Evolutionary conservation across 2,888 invertebrate species (phyloP).

Genomic region (Argyresthia goedartella): DNA sequence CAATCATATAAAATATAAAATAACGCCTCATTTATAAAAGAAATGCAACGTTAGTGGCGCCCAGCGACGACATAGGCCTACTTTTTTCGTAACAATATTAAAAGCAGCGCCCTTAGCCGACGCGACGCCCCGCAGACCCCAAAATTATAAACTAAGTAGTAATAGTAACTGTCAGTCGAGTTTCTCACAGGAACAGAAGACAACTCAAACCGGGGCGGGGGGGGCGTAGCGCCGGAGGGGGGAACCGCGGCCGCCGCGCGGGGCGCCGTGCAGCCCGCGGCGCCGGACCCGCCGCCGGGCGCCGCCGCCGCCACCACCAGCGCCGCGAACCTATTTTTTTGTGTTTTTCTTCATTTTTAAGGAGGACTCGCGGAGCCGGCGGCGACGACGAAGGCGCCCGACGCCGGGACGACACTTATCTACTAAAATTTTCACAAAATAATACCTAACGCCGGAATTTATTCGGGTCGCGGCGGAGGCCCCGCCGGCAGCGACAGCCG

Average conservation of each 20-base stretch:
- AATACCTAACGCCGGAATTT: constrained; percentile 69
- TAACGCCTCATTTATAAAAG: constrained; percentile 43
- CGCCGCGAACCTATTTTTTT: constrained; percentile 40
- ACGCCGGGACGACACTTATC: constrained; percentile 43
- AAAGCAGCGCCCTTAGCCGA: not conserved
- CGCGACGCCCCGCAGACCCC: not conserved
- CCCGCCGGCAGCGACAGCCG: constrained; percentile 52
- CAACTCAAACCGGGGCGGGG: not conserved
- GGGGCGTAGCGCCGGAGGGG: constrained; percentile 1
- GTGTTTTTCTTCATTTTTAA: constrained; percentile 46
- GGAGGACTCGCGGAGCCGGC: constrained; percentile 19
- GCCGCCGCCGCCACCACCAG: constrained; percentile 16
- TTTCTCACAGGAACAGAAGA: not conserved
- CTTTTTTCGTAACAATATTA: constrained; percentile 5
- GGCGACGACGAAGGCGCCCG: constrained; percentile 22
- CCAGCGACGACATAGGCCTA: too few species aligned
- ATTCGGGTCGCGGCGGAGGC: constrained; percentile 37
- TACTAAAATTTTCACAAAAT: constrained; percentile 70
- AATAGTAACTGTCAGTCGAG: constrained; percentile 1
- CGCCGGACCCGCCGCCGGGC: constrained; percentile 16
- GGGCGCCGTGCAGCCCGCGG: constrained; percentile 22
- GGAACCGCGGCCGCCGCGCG: too few species aligned
- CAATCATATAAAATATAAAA: constrained; percentile 33
- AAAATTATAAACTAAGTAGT: constrained; percentile 7
- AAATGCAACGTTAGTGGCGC: constrained; percentile 36